A percentile compares a stretch with the other conserved stretches of the same genome.
phyloP scores from a whole-genome alignment of 2,797 vertebrate genomes.

The Hylomyscus alleni region DNA sequence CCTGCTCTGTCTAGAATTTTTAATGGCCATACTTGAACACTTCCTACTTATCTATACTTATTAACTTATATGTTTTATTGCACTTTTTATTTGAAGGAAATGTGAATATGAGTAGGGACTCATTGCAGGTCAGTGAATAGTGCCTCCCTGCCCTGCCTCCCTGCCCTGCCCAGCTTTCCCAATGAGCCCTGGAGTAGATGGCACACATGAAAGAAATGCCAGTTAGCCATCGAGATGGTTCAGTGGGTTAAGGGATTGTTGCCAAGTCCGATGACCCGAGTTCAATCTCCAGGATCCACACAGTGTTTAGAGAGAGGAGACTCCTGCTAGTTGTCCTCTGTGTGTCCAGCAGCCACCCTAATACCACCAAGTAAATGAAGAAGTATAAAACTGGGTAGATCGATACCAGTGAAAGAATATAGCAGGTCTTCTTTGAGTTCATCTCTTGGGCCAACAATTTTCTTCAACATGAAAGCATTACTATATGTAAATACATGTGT shows the following conservation, averaged over 20 bases:
- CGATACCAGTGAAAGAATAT: neutral
- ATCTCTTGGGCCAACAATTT: neutral
- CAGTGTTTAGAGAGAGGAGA: neutral
- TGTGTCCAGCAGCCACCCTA: neutral
- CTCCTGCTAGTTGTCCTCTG: neutral
- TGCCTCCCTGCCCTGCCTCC: accelerated
- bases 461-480: neutral
- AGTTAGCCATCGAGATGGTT: neutral
- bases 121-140: neutral
- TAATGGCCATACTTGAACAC: neutral
- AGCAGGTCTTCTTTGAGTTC: neutral
- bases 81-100: neutral
- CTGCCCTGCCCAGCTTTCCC: neutral
- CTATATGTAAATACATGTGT: neutral
- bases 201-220: neutral
- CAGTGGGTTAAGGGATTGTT: neutral
- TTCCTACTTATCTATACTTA: neutral
- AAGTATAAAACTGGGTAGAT: neutral
- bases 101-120: neutral
- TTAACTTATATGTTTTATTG: neutral
- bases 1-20: neutral
- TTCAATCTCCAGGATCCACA: neutral
- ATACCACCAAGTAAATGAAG: neutral
- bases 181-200: neutral
- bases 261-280: neutral